Conservation (phyloP, 2,113 vertebrate species). For the Recurvirostra avosetta region DNA sequence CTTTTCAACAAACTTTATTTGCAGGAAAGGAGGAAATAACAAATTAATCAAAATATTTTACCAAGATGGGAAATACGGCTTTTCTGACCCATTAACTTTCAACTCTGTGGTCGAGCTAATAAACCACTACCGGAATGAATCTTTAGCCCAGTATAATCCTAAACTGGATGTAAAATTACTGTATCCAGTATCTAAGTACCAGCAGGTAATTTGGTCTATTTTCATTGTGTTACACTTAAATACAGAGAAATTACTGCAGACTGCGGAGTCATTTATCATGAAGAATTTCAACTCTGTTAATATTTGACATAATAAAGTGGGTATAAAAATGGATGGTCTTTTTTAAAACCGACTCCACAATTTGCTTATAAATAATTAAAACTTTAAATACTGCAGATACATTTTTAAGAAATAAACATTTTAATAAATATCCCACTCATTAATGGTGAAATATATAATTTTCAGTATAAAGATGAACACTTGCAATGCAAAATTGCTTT, state of each 20-base stretch:
- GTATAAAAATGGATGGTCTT: not conserved
- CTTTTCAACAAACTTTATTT: conserved; percentile 23
- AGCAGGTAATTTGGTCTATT: conserved; percentile 82
- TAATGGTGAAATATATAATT: not conserved
- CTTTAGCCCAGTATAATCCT: conserved; percentile 97
- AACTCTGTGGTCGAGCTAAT: conserved; percentile 96
- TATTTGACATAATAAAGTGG: not conserved
- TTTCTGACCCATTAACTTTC: conserved; percentile 97
- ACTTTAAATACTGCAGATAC: not conserved
- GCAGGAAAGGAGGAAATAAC: conserved; percentile 99
- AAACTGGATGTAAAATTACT: conserved; percentile 96
- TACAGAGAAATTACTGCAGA: not conserved
- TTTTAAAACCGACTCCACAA: not conserved
- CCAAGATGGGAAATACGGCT: conserved; percentile 95
- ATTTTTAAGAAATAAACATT: not conserved
- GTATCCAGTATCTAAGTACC: conserved; percentile 96
- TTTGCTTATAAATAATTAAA: not conserved
- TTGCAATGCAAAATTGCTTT: not conserved
- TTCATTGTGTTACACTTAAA: not conserved
- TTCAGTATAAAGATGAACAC: not conserved
- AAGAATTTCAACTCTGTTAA: not conserved
- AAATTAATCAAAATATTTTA: conserved; percentile 99
- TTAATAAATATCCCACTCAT: not conserved
- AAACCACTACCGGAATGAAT: conserved; percentile 98
- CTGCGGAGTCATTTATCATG: not conserved